Percentiles rank a stretch among this genome's conserved stretches.
phyloP scores from a whole-genome alignment of 2,113 vertebrate genomes.

The Malurus cyaneus region DNA sequence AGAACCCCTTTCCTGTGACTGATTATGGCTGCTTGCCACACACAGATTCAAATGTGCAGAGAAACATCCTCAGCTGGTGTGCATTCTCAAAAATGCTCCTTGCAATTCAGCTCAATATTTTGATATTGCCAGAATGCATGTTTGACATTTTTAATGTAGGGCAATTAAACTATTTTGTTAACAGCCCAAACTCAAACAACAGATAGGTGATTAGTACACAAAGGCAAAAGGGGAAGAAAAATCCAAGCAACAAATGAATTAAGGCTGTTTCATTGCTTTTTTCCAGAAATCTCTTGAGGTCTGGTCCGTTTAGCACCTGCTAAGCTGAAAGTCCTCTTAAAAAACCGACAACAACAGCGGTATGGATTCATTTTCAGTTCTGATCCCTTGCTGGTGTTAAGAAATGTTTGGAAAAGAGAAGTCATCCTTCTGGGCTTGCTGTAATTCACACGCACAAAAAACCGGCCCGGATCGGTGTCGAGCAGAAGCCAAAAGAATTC shows the following conservation, averaged over 20 bases:
- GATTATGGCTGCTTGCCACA: not conserved
- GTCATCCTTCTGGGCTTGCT: constrained; percentile 21
- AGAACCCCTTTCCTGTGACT: not conserved
- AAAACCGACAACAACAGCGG: not conserved
- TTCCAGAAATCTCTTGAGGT: not conserved
- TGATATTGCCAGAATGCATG: not conserved
- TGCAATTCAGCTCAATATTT: not conserved
- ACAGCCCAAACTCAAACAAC: not conserved
- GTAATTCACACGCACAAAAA: constrained; percentile 11
- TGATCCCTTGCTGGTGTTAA: not conserved
- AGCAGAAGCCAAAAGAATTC: constrained; percentile 51
- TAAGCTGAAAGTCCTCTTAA: not conserved
- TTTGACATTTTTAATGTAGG: not conserved
- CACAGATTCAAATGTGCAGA: not conserved
- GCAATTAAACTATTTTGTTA: not conserved
- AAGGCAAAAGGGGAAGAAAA: not conserved
- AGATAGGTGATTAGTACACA: not conserved
- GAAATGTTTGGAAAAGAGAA: not conserved
- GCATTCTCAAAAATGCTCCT: not conserved
- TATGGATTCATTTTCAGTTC: not conserved
- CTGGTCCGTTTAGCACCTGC: not conserved
- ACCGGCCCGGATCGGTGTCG: constrained; percentile 20
- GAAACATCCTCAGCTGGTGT: not conserved
- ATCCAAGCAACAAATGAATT: not conserved
- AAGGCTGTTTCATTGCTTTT: not conserved